Evolutionary conservation across 2,888 invertebrate genomes (phyloP).

Genomic region (Xestobium rufovillosum): DNA sequence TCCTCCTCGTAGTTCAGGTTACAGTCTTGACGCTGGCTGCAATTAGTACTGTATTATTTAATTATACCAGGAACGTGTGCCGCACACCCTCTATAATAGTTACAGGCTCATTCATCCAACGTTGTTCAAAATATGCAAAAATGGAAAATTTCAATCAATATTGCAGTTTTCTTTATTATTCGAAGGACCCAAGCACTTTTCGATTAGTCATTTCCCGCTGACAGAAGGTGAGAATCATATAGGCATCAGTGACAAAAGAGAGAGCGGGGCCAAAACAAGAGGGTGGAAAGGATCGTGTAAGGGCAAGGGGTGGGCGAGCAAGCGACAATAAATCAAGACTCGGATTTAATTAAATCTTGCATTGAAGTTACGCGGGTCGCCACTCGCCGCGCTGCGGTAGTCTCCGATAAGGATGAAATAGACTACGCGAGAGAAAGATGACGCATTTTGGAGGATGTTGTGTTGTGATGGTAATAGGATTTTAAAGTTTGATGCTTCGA

Average conservation of each 20-base stretch:
- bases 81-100: too few species aligned
- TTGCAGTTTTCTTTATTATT: too few species aligned
- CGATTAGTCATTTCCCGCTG: too few species aligned
- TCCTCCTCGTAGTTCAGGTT: conserved; percentile 36
- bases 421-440: conserved; percentile 1
- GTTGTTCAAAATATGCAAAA: too few species aligned
- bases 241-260: conserved; percentile 31
- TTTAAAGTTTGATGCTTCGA: too few species aligned
- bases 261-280: too few species aligned
- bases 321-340: conserved; percentile 50
- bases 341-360: conserved; percentile 51
- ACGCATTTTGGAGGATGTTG: too few species aligned
- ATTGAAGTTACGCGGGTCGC: conserved; percentile 48
- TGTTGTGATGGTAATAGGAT: too few species aligned
- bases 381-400: conserved; percentile 44
- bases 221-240: conserved; percentile 27
- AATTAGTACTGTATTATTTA: conserved; percentile 29
- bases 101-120: too few species aligned
- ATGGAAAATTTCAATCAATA: too few species aligned
- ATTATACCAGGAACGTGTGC: neutral
- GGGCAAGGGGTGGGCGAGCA: conserved; percentile 28
- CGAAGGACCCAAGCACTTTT: too few species aligned
- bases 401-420: conserved; percentile 28
- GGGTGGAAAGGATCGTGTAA: too few species aligned
- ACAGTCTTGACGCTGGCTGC: conserved; percentile 32